phyloP scores from a whole-genome alignment of 1,140 invertebrate species.

The Caenorhabditis latens region DNA sequence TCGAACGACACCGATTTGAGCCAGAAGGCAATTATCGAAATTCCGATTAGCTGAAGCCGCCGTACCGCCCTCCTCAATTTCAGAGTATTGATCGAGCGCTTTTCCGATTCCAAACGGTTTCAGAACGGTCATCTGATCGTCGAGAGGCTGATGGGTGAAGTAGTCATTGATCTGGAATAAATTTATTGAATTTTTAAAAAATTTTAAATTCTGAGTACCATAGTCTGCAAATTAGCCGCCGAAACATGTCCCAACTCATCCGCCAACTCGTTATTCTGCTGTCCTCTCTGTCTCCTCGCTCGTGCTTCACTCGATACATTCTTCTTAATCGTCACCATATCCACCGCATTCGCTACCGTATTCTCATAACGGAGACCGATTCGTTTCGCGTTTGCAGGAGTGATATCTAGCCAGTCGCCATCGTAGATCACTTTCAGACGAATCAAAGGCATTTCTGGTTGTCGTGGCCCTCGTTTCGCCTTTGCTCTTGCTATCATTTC shows the following conservation, averaged over 20 bases:
- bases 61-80: slow-evolving; percentile 27
- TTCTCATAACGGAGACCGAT: slow-evolving; percentile 38
- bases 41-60: slow-evolving; percentile 2
- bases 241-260: slow-evolving; percentile 24
- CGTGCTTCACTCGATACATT: not conserved
- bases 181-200: not conserved
- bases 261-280: not conserved
- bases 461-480: slow-evolving; percentile 55
- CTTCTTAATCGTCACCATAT: slow-evolving; percentile 67
- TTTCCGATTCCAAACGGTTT: slow-evolving; percentile 26
- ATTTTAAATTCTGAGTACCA: too few species aligned
- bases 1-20: slow-evolving; percentile 34
- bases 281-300: not conserved
- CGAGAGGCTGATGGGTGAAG: slow-evolving; percentile 49
- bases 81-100: slow-evolving; percentile 24
- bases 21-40: not conserved
- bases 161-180: slow-evolving; percentile 60
- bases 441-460: slow-evolving; percentile 70
- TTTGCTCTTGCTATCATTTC: slow-evolving; percentile 70
- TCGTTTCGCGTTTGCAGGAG: slow-evolving; percentile 46
- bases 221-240: slow-evolving; percentile 3
- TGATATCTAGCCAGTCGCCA: slow-evolving; percentile 67
- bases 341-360: slow-evolving; percentile 63
- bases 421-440: slow-evolving; percentile 72
- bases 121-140: slow-evolving; percentile 59